Conservation (phyloP, 2,797 vertebrate species). For the Orientallactaga sibirica region DNA sequence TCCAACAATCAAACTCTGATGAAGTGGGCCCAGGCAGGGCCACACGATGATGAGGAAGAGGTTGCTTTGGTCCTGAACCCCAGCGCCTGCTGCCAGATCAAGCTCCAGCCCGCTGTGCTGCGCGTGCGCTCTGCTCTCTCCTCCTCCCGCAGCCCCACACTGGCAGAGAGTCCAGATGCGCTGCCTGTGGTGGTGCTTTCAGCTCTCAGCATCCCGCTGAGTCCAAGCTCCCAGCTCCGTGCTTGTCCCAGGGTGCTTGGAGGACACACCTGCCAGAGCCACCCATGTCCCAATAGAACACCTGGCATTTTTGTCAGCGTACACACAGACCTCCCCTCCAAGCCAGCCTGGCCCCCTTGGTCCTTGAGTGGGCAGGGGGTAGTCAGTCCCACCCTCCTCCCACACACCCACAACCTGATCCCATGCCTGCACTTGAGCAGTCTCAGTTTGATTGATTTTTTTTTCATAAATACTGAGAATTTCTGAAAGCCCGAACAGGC, state of each 20-base stretch:
- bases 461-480: constrained; percentile 43
- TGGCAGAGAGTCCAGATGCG: neutral
- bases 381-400: fast-evolving
- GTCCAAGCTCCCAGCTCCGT: neutral
- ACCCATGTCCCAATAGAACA: neutral
- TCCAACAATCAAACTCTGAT: neutral
- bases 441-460: neutral
- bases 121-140: neutral
- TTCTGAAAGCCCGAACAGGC: neutral
- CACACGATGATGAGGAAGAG: neutral
- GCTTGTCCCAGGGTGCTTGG: neutral
- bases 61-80: neutral
- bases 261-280: neutral
- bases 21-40: neutral
- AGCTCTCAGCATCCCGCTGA: neutral
- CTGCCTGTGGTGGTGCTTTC: neutral
- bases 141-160: fast-evolving
- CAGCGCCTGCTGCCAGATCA: too few species aligned
- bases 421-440: constrained; percentile 14
- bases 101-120: fast-evolving
- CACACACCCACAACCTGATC: neutral
- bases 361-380: neutral
- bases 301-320: neutral
- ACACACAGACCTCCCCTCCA: neutral
- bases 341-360: neutral